These are phyloP conservation scores for Syngnathus typhle DNA, from an alignment of 2,113 vertebrate species.

Conservation along the genomic window DNA sequence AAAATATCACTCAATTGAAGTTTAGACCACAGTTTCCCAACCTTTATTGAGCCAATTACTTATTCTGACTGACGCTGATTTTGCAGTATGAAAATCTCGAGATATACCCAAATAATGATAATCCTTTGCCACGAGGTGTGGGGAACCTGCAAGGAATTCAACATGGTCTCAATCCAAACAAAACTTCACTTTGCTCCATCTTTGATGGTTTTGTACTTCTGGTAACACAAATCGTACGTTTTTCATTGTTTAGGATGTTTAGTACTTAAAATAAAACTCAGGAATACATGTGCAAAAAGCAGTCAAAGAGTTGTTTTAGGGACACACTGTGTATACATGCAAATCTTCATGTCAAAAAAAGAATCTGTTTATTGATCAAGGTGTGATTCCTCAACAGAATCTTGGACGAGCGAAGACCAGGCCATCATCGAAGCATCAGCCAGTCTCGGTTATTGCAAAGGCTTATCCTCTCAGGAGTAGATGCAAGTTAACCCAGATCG, in stretches of 20 bases:
- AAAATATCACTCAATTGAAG: not conserved
- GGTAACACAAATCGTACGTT: not conserved
- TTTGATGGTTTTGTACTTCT: not conserved
- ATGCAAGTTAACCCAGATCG: not conserved
- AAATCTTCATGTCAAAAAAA: not conserved
- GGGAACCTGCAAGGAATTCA: too few species aligned
- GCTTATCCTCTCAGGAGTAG: constrained; percentile 42
- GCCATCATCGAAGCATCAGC: not conserved
- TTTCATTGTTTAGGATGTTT: not conserved
- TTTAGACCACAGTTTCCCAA: not conserved
- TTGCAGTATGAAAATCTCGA: too few species aligned
- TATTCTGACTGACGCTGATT: too few species aligned
- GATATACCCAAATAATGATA: too few species aligned
- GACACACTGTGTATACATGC: not conserved
- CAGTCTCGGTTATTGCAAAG: not conserved
- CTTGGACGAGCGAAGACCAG: not conserved
- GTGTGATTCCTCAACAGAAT: constrained; percentile 28
- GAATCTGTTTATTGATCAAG: not conserved
- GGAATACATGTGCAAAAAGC: not conserved
- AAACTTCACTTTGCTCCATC: too few species aligned
- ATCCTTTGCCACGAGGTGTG: too few species aligned
- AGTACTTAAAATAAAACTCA: not conserved
- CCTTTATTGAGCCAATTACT: not conserved
- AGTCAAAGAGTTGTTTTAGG: not conserved
- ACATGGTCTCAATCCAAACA: too few species aligned